Evolutionary conservation across 2,797 vertebrate genomes (phyloP).

Genomic region (Clarias laeviceps): DNA sequence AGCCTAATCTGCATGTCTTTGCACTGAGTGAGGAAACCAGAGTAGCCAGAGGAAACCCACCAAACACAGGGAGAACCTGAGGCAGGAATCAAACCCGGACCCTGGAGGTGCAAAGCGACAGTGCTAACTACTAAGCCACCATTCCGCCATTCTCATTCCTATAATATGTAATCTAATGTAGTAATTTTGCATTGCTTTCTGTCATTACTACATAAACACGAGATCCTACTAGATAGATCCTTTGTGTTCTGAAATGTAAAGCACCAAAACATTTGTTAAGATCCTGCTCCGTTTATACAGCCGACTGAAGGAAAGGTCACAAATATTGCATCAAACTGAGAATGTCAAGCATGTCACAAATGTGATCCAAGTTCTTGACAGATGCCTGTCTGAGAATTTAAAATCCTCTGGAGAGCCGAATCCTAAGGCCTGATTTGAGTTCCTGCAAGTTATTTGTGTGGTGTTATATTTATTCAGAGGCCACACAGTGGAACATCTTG

Average conservation of each 20-base stretch:
- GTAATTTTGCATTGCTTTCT: neutral
- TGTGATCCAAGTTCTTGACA: slow-evolving; percentile 24
- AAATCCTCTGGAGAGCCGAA: slow-evolving; percentile 28
- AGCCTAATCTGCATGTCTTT: too few species aligned
- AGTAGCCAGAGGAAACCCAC: too few species aligned
- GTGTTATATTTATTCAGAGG: slow-evolving; percentile 7
- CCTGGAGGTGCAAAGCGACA: too few species aligned
- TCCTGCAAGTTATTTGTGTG: slow-evolving; percentile 17
- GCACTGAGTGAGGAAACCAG: too few species aligned
- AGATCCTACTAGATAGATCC: too few species aligned
- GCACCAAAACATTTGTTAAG: neutral
- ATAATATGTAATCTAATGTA: neutral
- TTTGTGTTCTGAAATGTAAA: neutral
- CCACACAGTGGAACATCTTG: neutral
- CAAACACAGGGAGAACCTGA: too few species aligned
- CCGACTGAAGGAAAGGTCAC: slow-evolving; percentile 11
- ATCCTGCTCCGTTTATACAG: neutral
- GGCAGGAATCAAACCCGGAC: too few species aligned
- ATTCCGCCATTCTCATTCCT: too few species aligned
- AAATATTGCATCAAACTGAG: slow-evolving; percentile 15
- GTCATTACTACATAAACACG: neutral
- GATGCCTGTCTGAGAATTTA: slow-evolving; percentile 39
- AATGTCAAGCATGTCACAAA: slow-evolving; percentile 18
- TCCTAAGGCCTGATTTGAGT: neutral
- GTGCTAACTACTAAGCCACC: too few species aligned